phyloP scores from a whole-genome alignment of 2,888 invertebrate genomes.

The Tanaodytes sp. region DNA sequence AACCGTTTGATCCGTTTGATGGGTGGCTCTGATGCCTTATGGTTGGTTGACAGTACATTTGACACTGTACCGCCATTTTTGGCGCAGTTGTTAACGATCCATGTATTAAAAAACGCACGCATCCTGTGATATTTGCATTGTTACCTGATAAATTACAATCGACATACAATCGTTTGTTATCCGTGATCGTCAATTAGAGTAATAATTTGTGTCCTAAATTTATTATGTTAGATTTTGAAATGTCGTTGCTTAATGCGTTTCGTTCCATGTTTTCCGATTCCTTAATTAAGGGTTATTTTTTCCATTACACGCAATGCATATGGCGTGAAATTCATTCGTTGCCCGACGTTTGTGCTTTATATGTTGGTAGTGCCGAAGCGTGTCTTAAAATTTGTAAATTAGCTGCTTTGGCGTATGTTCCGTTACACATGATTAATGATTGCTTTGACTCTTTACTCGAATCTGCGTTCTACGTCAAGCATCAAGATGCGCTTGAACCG shows the following conservation, averaged over 20 bases:
- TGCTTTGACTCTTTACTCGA: too few species aligned
- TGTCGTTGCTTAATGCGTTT: background rate
- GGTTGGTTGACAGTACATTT: background rate
- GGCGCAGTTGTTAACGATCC: background rate
- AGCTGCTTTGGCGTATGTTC: too few species aligned
- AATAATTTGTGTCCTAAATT: background rate
- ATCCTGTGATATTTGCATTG: background rate
- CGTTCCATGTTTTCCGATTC: background rate
- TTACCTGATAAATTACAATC: background rate
- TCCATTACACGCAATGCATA: slow-evolving; percentile 3
- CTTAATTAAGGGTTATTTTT: slow-evolving; percentile 6
- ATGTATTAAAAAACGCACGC: background rate
- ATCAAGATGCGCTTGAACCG: too few species aligned
- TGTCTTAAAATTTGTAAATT: too few species aligned
- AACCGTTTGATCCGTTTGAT: too few species aligned
- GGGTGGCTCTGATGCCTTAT: background rate
- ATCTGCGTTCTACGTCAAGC: too few species aligned
- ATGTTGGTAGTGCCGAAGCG: too few species aligned
- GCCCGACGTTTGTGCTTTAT: too few species aligned
- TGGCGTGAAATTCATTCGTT: too few species aligned
- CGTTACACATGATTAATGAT: too few species aligned
- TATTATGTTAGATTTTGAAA: slow-evolving; percentile 3
- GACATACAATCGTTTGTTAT: background rate
- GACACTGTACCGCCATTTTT: background rate
- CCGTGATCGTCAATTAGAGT: background rate